phyloP scores from a whole-genome alignment of 2,113 vertebrate genomes.

The Engystomops pustulosus region DNA sequence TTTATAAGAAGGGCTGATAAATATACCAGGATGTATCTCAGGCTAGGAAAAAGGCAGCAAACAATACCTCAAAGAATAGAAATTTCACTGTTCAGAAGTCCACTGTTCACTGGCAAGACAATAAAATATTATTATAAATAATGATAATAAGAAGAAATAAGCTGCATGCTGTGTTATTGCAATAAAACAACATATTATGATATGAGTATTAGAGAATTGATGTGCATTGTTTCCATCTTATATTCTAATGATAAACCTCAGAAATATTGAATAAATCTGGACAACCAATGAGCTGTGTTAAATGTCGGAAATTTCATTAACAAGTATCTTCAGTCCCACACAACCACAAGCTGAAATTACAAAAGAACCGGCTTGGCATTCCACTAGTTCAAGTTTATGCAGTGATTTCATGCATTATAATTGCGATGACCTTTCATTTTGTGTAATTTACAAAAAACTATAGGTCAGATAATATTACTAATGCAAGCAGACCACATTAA shows the following conservation, averaged over 20 bases:
- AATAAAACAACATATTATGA: too few relatives aligned
- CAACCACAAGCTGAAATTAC: slow-evolving; percentile 37
- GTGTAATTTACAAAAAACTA: too few relatives aligned
- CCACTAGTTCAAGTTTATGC: neutral
- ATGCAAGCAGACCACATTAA: too few relatives aligned
- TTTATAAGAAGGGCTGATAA: too few relatives aligned
- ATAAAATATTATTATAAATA: slow-evolving; percentile 7
- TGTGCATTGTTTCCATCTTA: neutral
- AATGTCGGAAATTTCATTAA: slow-evolving; percentile 55
- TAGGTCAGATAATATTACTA: too few relatives aligned
- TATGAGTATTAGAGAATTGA: neutral
- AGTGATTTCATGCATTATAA: neutral
- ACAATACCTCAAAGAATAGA: too few relatives aligned
- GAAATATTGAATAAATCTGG: slow-evolving; percentile 40
- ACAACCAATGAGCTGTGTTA: slow-evolving; percentile 37
- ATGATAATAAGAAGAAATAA: too few relatives aligned
- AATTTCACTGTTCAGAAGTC: too few relatives aligned
- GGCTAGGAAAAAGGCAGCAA: too few relatives aligned
- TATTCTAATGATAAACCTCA: slow-evolving; percentile 20
- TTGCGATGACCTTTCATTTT: too few relatives aligned
- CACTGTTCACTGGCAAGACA: neutral
- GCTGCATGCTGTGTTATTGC: too few relatives aligned
- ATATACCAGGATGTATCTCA: too few relatives aligned
- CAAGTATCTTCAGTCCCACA: slow-evolving; percentile 32
- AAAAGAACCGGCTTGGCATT: slow-evolving; percentile 18